Conservation (phyloP, 2,113 vertebrate species). For the Anser brachyrhynchus region DNA sequence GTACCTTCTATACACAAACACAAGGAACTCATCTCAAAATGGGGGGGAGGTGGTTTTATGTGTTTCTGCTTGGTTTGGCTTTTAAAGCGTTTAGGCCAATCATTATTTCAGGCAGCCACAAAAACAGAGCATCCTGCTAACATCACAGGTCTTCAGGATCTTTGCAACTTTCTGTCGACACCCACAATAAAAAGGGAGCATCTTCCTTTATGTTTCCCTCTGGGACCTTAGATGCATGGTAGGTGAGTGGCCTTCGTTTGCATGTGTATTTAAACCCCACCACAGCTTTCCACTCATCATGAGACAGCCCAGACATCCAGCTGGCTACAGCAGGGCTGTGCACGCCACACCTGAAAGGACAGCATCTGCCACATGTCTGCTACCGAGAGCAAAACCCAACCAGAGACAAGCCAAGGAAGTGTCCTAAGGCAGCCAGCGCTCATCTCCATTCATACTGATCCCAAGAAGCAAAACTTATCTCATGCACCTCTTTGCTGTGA, state of each 20-base stretch:
- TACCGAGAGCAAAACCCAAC: not conserved
- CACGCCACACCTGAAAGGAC: fast-evolving
- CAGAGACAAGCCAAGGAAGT: not conserved
- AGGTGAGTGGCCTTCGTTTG: not conserved
- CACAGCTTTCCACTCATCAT: not conserved
- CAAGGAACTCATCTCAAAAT: not conserved
- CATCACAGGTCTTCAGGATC: not conserved
- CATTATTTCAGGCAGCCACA: not conserved
- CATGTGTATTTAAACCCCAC: not conserved
- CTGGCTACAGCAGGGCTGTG: not conserved
- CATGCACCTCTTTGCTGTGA: not conserved
- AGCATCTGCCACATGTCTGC: not conserved
- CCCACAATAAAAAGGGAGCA: not conserved
- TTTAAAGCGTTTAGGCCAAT: too few relatives aligned
- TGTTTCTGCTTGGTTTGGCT: not conserved
- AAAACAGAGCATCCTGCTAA: not conserved
- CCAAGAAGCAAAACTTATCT: not conserved
- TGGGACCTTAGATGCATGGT: not conserved
- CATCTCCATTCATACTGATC: not conserved
- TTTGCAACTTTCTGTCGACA: not conserved
- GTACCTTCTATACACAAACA: not conserved
- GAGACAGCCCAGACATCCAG: not conserved
- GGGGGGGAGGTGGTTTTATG: not conserved
- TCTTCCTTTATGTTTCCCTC: not conserved
- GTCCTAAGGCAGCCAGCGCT: not conserved